Evolutionary conservation across 2,797 vertebrate genomes (phyloP).

Genomic region (Brachymystax lenok): DNA sequence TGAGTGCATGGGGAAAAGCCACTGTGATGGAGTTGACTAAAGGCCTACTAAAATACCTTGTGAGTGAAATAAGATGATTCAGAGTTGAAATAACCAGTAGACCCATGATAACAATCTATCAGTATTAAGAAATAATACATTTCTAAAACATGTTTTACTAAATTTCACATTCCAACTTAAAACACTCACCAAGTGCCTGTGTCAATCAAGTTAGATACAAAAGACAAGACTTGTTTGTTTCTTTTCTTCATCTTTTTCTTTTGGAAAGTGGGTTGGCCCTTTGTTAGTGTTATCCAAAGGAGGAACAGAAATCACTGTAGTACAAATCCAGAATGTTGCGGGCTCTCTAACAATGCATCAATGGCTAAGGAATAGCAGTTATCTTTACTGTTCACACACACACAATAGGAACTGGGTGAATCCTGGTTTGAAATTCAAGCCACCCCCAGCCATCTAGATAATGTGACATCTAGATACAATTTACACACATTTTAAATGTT

Average conservation of each 20-base stretch:
- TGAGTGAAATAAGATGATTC: slow-evolving; percentile 17
- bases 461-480: slow-evolving; percentile 5
- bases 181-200: slow-evolving; percentile 3
- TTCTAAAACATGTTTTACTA: slow-evolving; percentile 50
- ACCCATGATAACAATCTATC: slow-evolving; percentile 34
- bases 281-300: slow-evolving; percentile 32
- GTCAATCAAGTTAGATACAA: slow-evolving; percentile 63
- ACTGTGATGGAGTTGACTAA: slow-evolving; percentile 33
- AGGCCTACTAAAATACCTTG: slow-evolving; percentile 30
- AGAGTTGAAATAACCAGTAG: background rate
- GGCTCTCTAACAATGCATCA: slow-evolving; percentile 35
- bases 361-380: slow-evolving; percentile 50
- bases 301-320: slow-evolving; percentile 28
- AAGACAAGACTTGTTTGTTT: background rate
- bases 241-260: background rate
- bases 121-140: slow-evolving; percentile 46
- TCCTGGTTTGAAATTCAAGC: slow-evolving; percentile 20
- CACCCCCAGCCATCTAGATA: slow-evolving; percentile 28
- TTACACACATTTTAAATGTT: background rate
- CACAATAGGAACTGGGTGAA: background rate
- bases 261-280: slow-evolving; percentile 18
- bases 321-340: slow-evolving; percentile 36
- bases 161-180: background rate
- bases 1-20: slow-evolving; percentile 41
- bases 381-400: background rate